Base-by-base conservation (phyloP, 2,797 vertebrate species). In the Crax fasciolata region DNA sequence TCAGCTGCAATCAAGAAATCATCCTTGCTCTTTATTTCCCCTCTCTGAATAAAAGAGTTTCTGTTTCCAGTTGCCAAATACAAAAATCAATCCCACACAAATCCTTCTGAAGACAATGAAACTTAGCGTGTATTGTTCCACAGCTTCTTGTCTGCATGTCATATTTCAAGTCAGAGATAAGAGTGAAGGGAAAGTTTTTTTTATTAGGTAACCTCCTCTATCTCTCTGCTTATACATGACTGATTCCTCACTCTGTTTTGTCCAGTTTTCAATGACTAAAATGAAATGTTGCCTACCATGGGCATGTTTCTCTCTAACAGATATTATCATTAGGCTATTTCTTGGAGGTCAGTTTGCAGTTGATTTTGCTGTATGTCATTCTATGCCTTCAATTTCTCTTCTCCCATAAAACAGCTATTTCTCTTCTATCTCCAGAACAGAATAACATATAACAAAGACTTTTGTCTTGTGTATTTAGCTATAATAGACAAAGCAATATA, bases 31-130 rank as follows among this genome's bases (percentile, higher is more conserved):
- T 78, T 90, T 90, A 89, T 93, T 94, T 92, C 35, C 54, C 68
- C 20, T 84, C 46, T 93, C 51, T 73, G 51, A 94, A 84, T 80
- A 80, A 70, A 83, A 66, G 58, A 51, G 35, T 80, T 95, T 92
- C 67, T 93, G 68, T 83, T 92, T 96, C 81, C 58, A 89, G 38
- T 79, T 95, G 51, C 52, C 71, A 93, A 84, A 96, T 74, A 72
- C 51, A 90, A 93, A 35, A 93, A 52, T 68, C 16, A 87, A n/a
- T 81, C 81, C 90, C 55, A 90, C 57, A 72, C 0, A 0, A 51
- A 89, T 65, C 39, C 72, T 87, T 51, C n/a, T 54, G 84, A 90
- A 94, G 79, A 94, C 75, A 96, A 81, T 80, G 87, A 89, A 89
- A 70, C 27, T 68, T 44, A 68, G n/a, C 4, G 2, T 55, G 61